phyloP scores from a whole-genome alignment of 2,113 vertebrate genomes.

The Arvicanthis niloticus region DNA sequence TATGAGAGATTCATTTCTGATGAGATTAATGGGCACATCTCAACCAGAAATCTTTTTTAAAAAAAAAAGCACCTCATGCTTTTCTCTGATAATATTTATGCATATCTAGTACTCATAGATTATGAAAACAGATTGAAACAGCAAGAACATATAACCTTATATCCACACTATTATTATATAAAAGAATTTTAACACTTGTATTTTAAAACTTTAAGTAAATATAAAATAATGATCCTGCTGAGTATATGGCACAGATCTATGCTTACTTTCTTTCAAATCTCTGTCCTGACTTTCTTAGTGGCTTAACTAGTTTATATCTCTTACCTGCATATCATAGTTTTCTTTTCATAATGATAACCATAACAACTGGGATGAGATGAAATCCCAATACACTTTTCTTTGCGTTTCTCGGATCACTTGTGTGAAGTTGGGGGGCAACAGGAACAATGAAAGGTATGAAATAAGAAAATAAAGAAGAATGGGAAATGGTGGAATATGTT shows the following conservation, averaged over 20 bases:
- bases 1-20: neutral
- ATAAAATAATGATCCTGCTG: neutral
- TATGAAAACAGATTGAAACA: neutral
- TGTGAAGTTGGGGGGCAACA: neutral
- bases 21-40: neutral
- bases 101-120: neutral
- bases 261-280: neutral
- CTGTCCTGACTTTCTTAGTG: neutral
- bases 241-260: neutral
- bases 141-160: neutral
- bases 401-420: neutral
- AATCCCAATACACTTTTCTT: neutral
- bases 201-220: neutral
- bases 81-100: neutral
- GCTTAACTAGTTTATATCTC: neutral
- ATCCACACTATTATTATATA: neutral
- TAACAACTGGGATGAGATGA: neutral
- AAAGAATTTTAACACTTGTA: too few relatives aligned
- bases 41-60: neutral
- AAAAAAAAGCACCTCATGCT: neutral
- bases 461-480: neutral
- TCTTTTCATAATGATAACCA: neutral
- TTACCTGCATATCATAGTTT: neutral
- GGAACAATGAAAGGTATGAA: neutral
- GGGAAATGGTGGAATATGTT: neutral